These are phyloP conservation scores for Pterois miles DNA, from an alignment of 2,797 vertebrate species.

Conservation along the genomic window DNA sequence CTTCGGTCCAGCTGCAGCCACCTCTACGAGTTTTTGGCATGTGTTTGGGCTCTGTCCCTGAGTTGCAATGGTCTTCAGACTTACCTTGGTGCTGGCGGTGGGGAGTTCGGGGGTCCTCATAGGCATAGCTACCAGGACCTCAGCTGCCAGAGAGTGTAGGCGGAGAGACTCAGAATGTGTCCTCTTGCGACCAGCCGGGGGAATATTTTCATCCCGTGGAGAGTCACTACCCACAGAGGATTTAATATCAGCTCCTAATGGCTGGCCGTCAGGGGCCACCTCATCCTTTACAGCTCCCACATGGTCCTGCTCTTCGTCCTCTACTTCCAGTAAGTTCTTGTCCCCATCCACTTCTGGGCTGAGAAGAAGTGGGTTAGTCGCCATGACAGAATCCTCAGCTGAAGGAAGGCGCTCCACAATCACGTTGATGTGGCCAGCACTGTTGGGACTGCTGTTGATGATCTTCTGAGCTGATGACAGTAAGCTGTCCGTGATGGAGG, in stretches of 20 bases:
- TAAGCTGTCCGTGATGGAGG: constrained; percentile 84
- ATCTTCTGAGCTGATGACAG: constrained; percentile 97
- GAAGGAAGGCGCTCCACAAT: constrained; percentile 97
- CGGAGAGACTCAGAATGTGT: constrained; percentile 96
- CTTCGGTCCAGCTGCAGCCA: constrained; percentile 33
- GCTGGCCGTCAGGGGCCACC: constrained; percentile 59
- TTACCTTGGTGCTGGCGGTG: constrained; percentile 57
- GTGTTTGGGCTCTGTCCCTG: constrained; percentile 72
- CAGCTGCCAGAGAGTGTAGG: constrained; percentile 94
- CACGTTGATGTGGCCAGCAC: constrained; percentile 93
- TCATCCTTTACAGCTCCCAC: constrained; percentile 71
- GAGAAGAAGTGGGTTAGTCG: constrained; percentile 87
- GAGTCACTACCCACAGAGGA: constrained; percentile 43
- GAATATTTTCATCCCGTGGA: constrained; percentile 88
- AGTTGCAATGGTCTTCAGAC: constrained; percentile 28
- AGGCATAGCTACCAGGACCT: constrained; percentile 96
- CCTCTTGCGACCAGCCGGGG: constrained; percentile 89
- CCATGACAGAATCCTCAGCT: constrained; percentile 86
- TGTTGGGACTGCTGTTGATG: constrained; percentile 91
- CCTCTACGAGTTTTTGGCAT: constrained; percentile 78
- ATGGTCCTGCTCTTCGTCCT: constrained; percentile 54
- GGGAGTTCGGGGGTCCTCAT: constrained; percentile 89
- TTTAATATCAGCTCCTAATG: constrained; percentile 16
- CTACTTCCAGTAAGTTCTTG: constrained; percentile 72
- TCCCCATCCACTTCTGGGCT: constrained; percentile 77